These are phyloP conservation scores for Catagonus wagneri DNA, from an alignment of 2,113 vertebrate species.

Conservation along the genomic window DNA sequence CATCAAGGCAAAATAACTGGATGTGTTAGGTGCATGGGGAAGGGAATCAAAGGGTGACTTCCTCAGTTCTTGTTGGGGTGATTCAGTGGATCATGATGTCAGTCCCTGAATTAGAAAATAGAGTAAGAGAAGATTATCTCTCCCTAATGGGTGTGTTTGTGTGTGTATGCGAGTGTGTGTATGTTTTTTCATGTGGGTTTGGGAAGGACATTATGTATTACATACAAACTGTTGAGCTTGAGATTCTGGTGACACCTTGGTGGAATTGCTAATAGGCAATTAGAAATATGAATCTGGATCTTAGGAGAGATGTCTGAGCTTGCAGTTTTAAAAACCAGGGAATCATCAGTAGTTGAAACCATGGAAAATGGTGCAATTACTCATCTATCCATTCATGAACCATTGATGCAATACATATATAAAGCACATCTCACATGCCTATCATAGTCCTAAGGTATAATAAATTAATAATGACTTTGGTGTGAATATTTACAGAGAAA, in stretches of 20 bases:
- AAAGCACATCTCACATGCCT: background rate
- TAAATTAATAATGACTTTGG: background rate
- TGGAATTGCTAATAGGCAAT: background rate
- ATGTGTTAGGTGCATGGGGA: background rate
- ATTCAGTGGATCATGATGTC: background rate
- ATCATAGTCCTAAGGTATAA: background rate
- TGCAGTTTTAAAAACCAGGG: background rate
- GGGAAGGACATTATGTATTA: background rate
- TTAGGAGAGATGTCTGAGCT: background rate
- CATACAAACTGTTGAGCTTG: background rate
- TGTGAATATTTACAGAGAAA: background rate
- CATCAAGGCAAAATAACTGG: background rate
- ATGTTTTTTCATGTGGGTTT: background rate
- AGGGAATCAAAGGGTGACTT: background rate
- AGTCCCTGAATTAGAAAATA: background rate
- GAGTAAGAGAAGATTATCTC: background rate
- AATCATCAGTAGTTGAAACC: background rate
- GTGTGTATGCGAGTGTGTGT: background rate
- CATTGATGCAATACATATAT: background rate
- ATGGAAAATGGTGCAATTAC: background rate
- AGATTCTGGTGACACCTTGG: background rate
- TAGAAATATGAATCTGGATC: background rate
- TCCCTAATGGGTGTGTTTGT: background rate
- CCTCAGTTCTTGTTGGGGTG: background rate
- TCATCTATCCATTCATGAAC: background rate